Evolutionary conservation across 1,140 invertebrate genomes (phyloP).

Genomic region (Bombyx mandarina): DNA sequence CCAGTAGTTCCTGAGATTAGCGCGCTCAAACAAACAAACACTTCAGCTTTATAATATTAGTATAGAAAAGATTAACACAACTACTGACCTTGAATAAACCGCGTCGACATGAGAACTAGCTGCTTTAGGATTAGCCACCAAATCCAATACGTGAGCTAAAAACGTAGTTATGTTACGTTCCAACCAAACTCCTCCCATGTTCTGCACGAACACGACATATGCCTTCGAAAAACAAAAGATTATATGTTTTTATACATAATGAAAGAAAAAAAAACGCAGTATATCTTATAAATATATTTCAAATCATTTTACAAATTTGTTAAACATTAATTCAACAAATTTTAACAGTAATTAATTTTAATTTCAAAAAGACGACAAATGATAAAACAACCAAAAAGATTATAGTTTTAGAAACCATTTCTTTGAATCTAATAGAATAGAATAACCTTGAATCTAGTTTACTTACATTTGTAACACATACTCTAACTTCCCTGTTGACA

Average conservation of each 20-base stretch:
- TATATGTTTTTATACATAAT: neutral
- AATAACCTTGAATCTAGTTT: constrained; percentile 2
- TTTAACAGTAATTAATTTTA: too few species aligned
- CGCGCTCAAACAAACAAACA: too few species aligned
- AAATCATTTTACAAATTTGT: neutral
- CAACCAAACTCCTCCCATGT: constrained; percentile 93
- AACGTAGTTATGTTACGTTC: constrained; percentile 92
- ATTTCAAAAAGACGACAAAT: neutral
- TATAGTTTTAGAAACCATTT: too few species aligned
- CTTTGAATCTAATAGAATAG: too few species aligned
- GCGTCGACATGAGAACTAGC: constrained; percentile 96
- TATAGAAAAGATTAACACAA: too few species aligned
- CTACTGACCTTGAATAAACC: constrained; percentile 83
- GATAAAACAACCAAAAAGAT: neutral
- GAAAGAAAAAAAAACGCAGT: neutral
- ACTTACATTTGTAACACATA: constrained; percentile 93
- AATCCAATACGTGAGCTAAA: constrained; percentile 90
- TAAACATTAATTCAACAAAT: too few species aligned
- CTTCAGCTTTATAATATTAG: too few species aligned
- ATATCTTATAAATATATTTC: neutral
- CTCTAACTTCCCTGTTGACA: constrained; percentile 94
- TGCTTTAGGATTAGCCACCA: constrained; percentile 94
- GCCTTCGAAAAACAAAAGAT: constrained; percentile 72
- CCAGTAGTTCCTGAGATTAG: too few species aligned
- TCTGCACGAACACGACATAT: constrained; percentile 94